Evolutionary conservation across 2,888 invertebrate genomes (phyloP), one percentile per base, ranked within the genome.

Genomic region (Rhopalosiphum nymphaeae): DNA sequence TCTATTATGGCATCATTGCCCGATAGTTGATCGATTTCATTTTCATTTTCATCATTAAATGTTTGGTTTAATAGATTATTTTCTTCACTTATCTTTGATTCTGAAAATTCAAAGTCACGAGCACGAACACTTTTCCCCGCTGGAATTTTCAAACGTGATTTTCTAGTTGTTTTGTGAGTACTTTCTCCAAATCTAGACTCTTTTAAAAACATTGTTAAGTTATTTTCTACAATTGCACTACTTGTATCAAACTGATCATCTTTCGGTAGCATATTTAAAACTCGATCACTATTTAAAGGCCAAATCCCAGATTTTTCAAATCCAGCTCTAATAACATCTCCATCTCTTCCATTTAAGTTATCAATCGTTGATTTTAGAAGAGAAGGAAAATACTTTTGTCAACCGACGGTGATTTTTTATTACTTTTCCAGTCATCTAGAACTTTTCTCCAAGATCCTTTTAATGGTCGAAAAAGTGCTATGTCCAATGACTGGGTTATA

Each of bases 261-360:
- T 86, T 89, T 42, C 13, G 89, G 89, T 57, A 89, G 89, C 67
- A 90, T 56, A 42, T 90, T 57, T 57, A 90, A 61, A 42, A 90
- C 90, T 57, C 29, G 26, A 61, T 56, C 9, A 26, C 61, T 36
- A 44, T 61, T 90, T 90, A 90, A 57, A 44, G 90, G 90, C 13
- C 36, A 90, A 57, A 90, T 90, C 0, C 90, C 90, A 57, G 61
- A 57, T 44, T 61, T 90, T 90, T 90, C 61, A 90, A 90, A 90
- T 44, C 90, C 90, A 90, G 90, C 61, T 44, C 29, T 90, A 57
- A 90, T 90, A 36, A 44, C 21, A 57, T 57, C 44, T 44, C 67
- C n/a, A 57, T 42, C 29, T 44, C 36, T 90, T n/a, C 25, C n/a
- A 90, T 42, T 57, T 44, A 90, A 57, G 11, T 57, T n/a, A 61